A percentile compares a stretch with the other conserved stretches of the same genome.
Conservation (phyloP, 37 sponge, comb jelly and placozoan genomes). For the Aplysina aerophoba region DNA sequence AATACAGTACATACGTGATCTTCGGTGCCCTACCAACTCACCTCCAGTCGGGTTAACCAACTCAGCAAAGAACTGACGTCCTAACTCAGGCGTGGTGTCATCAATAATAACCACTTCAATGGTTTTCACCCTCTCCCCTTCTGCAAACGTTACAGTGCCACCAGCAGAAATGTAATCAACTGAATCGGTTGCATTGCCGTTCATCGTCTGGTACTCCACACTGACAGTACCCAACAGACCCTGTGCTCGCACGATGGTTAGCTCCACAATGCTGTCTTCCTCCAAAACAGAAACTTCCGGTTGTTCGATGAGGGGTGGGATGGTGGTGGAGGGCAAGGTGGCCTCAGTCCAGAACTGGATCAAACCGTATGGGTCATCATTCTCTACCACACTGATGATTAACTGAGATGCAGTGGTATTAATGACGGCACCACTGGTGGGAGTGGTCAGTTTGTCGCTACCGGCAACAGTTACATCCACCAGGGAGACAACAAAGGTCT, state of each 20-base stretch:
- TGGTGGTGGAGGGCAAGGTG: constrained; percentile 40
- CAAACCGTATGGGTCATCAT: constrained; percentile 90
- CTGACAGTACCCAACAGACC: constrained; percentile 66
- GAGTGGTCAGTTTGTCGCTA: constrained; percentile 62
- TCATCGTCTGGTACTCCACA: constrained; percentile 72
- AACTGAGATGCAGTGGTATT: constrained; percentile 15
- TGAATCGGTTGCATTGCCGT: constrained; percentile 60
- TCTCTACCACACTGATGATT: constrained; percentile 68
- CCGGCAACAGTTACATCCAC: constrained; percentile 52
- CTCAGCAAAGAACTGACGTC: constrained; percentile 69
- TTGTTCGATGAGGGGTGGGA: constrained; percentile 48
- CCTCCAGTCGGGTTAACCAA: constrained; percentile 81
- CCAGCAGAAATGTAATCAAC: constrained; percentile 75
- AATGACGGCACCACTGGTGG: constrained; percentile 78
- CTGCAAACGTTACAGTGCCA: constrained; percentile 57
- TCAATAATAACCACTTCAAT: constrained; percentile 60
- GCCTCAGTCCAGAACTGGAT: constrained; percentile 69
- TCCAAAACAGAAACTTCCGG: constrained; percentile 59
- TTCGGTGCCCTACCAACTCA: constrained; percentile 4
- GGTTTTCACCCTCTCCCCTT: constrained; percentile 42
- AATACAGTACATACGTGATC: neutral
- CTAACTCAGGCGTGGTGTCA: constrained; percentile 71
- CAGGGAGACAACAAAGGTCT: constrained; percentile 60
- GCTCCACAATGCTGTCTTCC: constrained; percentile 48
- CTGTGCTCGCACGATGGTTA: constrained; percentile 85